A percentile compares a stretch with the other conserved stretches of the same genome.
These are phyloP conservation scores for Pituophis catenifer DNA, from an alignment of 2,113 vertebrate species.

Conservation along the genomic window DNA sequence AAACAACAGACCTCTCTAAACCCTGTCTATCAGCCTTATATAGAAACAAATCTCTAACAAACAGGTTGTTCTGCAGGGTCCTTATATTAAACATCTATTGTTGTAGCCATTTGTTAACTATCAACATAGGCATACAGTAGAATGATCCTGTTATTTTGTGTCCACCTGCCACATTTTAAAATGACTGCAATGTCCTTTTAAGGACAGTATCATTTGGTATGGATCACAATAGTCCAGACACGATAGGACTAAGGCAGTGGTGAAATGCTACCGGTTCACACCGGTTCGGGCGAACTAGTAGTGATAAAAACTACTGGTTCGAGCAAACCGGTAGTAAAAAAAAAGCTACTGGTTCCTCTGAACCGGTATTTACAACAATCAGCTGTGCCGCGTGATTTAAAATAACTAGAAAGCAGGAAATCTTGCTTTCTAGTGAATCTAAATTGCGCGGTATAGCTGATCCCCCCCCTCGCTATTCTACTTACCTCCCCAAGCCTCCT, in stretches of 20 bases:
- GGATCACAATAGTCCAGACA: neutral
- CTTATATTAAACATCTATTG: neutral
- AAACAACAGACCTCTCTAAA: neutral
- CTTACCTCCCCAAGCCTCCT: no score
- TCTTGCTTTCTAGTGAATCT: no score
- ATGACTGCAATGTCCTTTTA: neutral
- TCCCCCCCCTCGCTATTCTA: no score
- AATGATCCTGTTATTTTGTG: neutral
- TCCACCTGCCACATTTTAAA: neutral
- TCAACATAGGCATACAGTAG: neutral
- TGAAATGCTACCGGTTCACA: no score
- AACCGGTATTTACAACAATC: no score
- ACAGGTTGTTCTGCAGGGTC: neutral
- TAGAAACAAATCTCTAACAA: neutral
- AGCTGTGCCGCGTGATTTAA: no score
- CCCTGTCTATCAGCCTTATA: neutral
- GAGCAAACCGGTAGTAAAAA: no score
- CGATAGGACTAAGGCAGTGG: neutral
- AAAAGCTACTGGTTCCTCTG: no score
- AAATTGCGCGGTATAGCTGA: no score
- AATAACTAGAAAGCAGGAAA: no score
- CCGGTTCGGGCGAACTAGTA: no score
- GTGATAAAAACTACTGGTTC: no score
- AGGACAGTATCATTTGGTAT: neutral
- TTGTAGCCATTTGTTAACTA: neutral